phyloP scores from a whole-genome alignment of 2,113 vertebrate genomes.

The Poicephalus meyeri region DNA sequence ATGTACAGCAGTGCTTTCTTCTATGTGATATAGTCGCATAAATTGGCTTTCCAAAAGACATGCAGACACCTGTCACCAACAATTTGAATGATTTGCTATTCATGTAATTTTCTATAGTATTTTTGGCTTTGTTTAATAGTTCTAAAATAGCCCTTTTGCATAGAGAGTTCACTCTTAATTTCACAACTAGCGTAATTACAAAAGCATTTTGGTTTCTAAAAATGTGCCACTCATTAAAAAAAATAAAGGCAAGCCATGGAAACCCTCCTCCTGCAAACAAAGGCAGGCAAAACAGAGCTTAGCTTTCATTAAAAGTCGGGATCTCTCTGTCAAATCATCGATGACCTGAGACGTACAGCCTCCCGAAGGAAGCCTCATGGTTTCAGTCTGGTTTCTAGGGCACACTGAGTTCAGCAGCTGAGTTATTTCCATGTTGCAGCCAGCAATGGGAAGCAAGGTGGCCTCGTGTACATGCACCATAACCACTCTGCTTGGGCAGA shows the following conservation, averaged over 20 bases:
- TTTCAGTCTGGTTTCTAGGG: neutral
- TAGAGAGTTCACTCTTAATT: neutral
- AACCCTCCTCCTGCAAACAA: neutral
- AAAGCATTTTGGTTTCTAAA: neutral
- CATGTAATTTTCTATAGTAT: neutral
- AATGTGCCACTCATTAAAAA: neutral
- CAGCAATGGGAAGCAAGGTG: neutral
- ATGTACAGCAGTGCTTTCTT: neutral
- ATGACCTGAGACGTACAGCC: constrained; percentile 6
- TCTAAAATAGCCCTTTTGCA: neutral
- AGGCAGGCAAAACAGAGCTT: constrained; percentile 33
- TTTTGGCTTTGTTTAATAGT: neutral
- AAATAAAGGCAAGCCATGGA: neutral
- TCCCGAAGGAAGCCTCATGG: constrained; percentile 9
- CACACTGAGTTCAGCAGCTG: neutral
- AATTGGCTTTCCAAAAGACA: constrained; percentile 28
- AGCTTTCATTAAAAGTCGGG: neutral
- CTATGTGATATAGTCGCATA: neutral
- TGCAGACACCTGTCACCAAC: constrained; percentile 58
- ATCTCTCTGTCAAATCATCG: neutral
- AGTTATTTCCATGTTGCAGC: neutral
- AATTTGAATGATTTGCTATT: neutral
- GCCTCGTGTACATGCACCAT: neutral
- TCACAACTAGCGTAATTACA: neutral
- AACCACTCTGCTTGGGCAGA: neutral